Evolutionary conservation across 2,888 invertebrate species (phyloP).

Genomic region (Bellardia bayeri): DNA sequence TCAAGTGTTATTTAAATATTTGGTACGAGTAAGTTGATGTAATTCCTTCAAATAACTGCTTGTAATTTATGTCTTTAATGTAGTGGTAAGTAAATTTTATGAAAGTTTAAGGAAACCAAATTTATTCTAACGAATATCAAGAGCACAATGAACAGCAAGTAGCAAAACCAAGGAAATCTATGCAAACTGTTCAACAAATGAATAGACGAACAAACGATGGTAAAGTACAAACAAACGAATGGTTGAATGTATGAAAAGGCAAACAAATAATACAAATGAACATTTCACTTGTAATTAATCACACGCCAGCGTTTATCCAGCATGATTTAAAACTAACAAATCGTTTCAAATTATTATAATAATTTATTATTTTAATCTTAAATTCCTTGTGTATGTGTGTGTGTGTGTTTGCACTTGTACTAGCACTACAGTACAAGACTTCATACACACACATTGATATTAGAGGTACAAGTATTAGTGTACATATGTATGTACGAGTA

Average conservation of each 20-base stretch:
- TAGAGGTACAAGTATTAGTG: not conserved
- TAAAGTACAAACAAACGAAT: not conserved
- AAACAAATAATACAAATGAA: constrained; percentile 53
- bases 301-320: constrained; percentile 71
- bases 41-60: not conserved
- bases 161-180: not conserved
- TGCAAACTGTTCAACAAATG: not conserved
- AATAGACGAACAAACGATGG: not conserved
- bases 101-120: constrained; percentile 49
- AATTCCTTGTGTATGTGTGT: constrained; percentile 42
- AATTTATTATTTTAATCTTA: constrained; percentile 80
- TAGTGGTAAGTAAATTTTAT: constrained; percentile 37
- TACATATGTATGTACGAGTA: too few relatives aligned
- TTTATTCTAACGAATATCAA: constrained; percentile 24
- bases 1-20: not conserved
- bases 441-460: not conserved
- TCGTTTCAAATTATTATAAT: constrained; percentile 82
- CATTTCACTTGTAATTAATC: constrained; percentile 74
- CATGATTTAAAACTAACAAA: constrained; percentile 79
- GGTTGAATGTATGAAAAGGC: not conserved
- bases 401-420: not conserved
- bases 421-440: not conserved
- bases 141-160: constrained; percentile 8
- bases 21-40: not conserved
- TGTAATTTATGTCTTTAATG: constrained; percentile 31